A percentile compares a stretch with the other conserved stretches of the same genome.
Evolutionary conservation across 2,888 invertebrate genomes (phyloP).

Genomic region (Phengaris arion): DNA sequence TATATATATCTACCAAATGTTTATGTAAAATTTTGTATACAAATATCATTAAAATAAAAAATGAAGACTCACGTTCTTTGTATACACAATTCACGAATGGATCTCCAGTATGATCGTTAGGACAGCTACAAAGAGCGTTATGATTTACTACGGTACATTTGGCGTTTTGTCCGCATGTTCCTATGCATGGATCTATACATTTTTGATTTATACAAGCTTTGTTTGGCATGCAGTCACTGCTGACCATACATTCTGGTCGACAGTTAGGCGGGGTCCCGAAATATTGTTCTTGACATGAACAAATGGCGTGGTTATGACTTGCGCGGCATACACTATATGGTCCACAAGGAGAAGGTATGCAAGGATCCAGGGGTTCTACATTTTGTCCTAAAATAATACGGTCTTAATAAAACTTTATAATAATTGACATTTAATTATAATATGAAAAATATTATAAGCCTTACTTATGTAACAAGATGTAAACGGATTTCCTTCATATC

Average conservation of each 20-base stretch:
- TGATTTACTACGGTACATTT: slow-evolving; percentile 91
- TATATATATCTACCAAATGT: slow-evolving; percentile 23
- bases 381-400: slow-evolving; percentile 55
- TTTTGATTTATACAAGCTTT: slow-evolving; percentile 88
- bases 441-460: slow-evolving; percentile 31
- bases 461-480: slow-evolving; percentile 83
- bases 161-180: slow-evolving; percentile 90
- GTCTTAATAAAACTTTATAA: neutral
- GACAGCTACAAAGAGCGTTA: slow-evolving; percentile 91
- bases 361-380: slow-evolving; percentile 74
- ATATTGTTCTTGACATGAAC: slow-evolving; percentile 88
- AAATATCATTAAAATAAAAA: neutral
- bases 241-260: slow-evolving; percentile 89
- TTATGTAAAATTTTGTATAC: neutral
- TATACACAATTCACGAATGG: slow-evolving; percentile 86
- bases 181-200: slow-evolving; percentile 90
- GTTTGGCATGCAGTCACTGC: slow-evolving; percentile 89
- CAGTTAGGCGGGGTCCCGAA: slow-evolving; percentile 89
- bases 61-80: slow-evolving; percentile 82
- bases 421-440: neutral
- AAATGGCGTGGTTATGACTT: slow-evolving; percentile 86
- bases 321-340: slow-evolving; percentile 88
- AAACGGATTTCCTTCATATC: slow-evolving; percentile 89
- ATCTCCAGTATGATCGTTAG: slow-evolving; percentile 86
- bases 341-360: slow-evolving; percentile 86